Evolutionary conservation across 2,888 invertebrate genomes (phyloP).

Genomic region (Cerastis rubricosa): DNA sequence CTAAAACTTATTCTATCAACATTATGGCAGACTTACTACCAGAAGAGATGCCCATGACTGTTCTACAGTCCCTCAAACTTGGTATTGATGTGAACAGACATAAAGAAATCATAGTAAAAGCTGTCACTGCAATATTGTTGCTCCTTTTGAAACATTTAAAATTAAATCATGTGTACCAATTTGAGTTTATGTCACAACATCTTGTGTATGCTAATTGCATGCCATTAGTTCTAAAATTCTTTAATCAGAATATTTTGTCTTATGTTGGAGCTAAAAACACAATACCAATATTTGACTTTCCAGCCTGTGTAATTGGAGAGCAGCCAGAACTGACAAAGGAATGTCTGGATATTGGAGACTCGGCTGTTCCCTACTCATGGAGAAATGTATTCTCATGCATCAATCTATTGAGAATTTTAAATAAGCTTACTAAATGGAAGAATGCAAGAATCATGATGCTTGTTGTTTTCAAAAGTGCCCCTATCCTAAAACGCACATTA

Average conservation of each 20-base stretch:
- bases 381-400: slow-evolving; percentile 99
- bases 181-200: slow-evolving; percentile 99
- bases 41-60: slow-evolving; percentile 99
- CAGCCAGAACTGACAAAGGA: slow-evolving; percentile 98
- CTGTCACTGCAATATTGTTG: slow-evolving; percentile 97
- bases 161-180: slow-evolving; percentile 99
- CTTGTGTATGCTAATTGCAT: slow-evolving; percentile 99
- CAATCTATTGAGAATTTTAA: slow-evolving; percentile 98
- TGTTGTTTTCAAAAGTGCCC: slow-evolving; percentile 99
- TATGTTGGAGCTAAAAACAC: slow-evolving; percentile 98
- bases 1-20: slow-evolving; percentile 99
- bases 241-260: slow-evolving; percentile 99
- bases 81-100: slow-evolving; percentile 99
- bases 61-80: slow-evolving; percentile 97
- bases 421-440: slow-evolving; percentile 99
- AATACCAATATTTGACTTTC: slow-evolving; percentile 98
- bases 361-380: slow-evolving; percentile 97
- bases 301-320: slow-evolving; percentile 98
- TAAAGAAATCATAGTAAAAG: slow-evolving; percentile 99
- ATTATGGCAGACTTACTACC: slow-evolving; percentile 99
- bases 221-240: slow-evolving; percentile 99
- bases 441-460: slow-evolving; percentile 99
- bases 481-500: slow-evolving; percentile 98
- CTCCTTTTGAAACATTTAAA: slow-evolving; percentile 99
- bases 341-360: slow-evolving; percentile 96